Conservation (phyloP, 2,113 vertebrate species). For the Campylomormyrus numenius region DNA sequence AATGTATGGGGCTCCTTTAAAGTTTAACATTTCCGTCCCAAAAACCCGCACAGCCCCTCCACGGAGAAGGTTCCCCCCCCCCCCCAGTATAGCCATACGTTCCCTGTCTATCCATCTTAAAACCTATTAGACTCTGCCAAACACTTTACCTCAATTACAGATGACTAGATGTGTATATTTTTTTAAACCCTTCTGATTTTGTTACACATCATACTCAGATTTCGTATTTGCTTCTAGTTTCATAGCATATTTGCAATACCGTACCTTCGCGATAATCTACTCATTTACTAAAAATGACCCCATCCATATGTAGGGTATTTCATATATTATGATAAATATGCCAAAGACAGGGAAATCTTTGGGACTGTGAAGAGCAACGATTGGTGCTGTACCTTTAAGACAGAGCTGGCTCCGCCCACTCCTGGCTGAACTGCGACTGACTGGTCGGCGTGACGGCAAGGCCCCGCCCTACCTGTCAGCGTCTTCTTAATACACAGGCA, state of each 20-base stretch:
- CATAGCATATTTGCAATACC: not conserved
- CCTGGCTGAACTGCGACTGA: not conserved
- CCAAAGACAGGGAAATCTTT: not conserved
- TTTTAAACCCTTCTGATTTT: not conserved
- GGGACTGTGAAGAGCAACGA: not conserved
- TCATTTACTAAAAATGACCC: not conserved
- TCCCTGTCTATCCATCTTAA: not conserved
- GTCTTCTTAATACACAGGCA: not conserved
- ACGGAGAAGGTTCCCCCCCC: no score
- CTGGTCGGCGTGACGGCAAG: not conserved
- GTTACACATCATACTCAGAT: not conserved
- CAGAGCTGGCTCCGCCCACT: not conserved
- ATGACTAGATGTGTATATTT: not conserved
- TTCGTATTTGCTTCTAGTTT: not conserved
- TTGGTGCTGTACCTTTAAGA: not conserved
- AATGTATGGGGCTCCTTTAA: not conserved
- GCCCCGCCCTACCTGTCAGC: not conserved
- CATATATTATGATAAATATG: not conserved
- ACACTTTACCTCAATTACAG: not conserved
- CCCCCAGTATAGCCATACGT: not conserved
- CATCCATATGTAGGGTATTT: not conserved
- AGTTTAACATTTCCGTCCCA: not conserved
- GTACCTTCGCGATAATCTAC: not conserved
- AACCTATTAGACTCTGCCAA: not conserved
- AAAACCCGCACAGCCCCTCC: no score